A percentile compares a stretch with the other conserved stretches of the same genome.
phyloP scores from a whole-genome alignment of 1,140 invertebrate genomes.

The Calliphora vicina region DNA sequence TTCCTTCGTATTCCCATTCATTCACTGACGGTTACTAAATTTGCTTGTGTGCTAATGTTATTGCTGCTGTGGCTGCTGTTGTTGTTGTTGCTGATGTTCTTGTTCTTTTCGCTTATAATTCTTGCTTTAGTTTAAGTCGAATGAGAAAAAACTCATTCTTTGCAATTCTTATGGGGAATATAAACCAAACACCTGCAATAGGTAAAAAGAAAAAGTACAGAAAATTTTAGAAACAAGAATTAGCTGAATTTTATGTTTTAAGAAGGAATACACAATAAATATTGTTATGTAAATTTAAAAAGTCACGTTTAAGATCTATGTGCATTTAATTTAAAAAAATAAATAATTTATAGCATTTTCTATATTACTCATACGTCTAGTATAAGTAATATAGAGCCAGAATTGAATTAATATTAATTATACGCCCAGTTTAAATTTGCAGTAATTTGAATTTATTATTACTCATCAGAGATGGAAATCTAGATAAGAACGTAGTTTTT shows the following conservation, averaged over 20 bases:
- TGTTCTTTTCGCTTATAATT: not conserved
- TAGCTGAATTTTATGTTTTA: not conserved
- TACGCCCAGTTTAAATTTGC: too few species aligned
- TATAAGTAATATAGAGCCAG: too few species aligned
- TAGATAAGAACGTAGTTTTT: too few species aligned
- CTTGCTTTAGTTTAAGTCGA: constrained; percentile 7
- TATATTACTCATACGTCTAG: too few species aligned
- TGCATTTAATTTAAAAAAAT: too few species aligned
- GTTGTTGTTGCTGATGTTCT: not conserved
- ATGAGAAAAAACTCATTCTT: not conserved
- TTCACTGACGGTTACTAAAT: not conserved
- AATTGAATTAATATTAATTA: not conserved
- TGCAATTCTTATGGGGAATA: not conserved
- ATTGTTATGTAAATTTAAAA: too few species aligned
- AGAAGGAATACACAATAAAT: too few species aligned
- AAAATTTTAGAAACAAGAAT: not conserved
- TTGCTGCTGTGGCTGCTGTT: not conserved
- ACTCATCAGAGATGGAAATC: too few species aligned
- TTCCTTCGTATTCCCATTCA: not conserved
- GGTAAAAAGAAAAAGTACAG: not conserved
- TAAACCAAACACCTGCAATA: constrained; percentile 13
- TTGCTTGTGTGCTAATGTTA: not conserved
- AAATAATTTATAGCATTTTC: too few species aligned
- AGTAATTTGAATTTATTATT: not conserved
- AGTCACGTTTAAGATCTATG: too few species aligned